phyloP scores from a whole-genome alignment of 1,140 invertebrate species.

The Mylabris phalerata region DNA sequence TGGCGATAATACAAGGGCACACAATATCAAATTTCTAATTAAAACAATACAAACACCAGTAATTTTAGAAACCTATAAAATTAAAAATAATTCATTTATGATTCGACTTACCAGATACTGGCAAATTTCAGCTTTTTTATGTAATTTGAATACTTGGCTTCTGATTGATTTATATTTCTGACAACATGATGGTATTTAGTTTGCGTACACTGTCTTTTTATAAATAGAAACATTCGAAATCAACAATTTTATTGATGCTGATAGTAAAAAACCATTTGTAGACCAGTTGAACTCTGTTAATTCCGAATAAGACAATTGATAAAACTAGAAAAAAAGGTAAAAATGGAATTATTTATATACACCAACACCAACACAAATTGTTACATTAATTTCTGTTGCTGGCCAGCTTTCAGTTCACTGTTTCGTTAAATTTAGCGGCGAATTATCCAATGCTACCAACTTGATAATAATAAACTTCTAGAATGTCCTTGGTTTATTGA shows the following conservation, averaged over 20 bases:
- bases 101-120: too few species aligned
- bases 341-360: not conserved
- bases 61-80: too few species aligned
- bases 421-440: slow-evolving; percentile 9
- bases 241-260: not conserved
- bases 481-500: too few species aligned
- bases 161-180: not conserved
- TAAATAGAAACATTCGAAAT: slow-evolving; percentile 11
- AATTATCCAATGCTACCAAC: slow-evolving; percentile 1
- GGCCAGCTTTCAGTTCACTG: not conserved
- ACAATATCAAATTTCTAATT: too few species aligned
- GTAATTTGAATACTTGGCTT: not conserved
- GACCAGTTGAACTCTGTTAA: not conserved
- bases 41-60: too few species aligned
- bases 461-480: not conserved
- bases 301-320: not conserved
- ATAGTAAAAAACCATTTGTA: slow-evolving; percentile 11
- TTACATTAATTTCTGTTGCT: not conserved
- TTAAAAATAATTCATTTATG: too few species aligned
- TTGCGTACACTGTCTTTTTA: slow-evolving; percentile 13
- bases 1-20: too few species aligned
- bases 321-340: not conserved
- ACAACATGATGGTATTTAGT: slow-evolving; percentile 2
- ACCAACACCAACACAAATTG: slow-evolving; percentile 3
- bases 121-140: not conserved